Conservation (phyloP, 2,888 invertebrate genomes). For the Phalera bucephala region DNA sequence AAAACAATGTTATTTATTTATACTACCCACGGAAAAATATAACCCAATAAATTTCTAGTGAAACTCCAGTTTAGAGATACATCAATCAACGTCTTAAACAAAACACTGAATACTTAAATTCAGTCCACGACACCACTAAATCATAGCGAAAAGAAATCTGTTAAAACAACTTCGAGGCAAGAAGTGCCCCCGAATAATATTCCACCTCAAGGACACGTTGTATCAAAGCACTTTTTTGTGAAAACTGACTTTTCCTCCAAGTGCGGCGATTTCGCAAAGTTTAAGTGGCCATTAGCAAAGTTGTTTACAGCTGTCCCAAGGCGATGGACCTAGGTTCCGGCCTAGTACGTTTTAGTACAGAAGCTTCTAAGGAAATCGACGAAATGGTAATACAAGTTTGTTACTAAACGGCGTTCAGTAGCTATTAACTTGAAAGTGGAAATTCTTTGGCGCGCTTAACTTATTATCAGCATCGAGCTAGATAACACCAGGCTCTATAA, state of each 20-base stretch:
- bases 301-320: constrained; percentile 66
- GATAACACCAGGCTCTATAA: background rate
- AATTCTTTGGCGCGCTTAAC: background rate
- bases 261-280: constrained; percentile 60
- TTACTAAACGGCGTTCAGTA: constrained; percentile 14
- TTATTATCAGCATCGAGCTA: background rate
- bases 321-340: constrained; percentile 36
- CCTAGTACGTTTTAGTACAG: constrained; percentile 31
- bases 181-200: constrained; percentile 5
- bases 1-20: too few species aligned
- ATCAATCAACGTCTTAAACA: constrained; percentile 8
- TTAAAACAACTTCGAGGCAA: constrained; percentile 12
- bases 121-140: constrained; percentile 10
- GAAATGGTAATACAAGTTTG: constrained; percentile 30
- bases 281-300: constrained; percentile 70
- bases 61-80: constrained; percentile 1
- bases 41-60: background rate
- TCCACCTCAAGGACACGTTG: constrained; percentile 24
- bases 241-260: constrained; percentile 38
- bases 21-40: too few species aligned
- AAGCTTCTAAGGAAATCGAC: constrained; percentile 27
- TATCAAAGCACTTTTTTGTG: constrained; percentile 28
- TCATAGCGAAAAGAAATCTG: constrained; percentile 15
- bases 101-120: constrained; percentile 5
- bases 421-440: background rate